Evolutionary conservation across 2,797 vertebrate genomes (phyloP).

Genomic region (Xyrichtys novacula): DNA sequence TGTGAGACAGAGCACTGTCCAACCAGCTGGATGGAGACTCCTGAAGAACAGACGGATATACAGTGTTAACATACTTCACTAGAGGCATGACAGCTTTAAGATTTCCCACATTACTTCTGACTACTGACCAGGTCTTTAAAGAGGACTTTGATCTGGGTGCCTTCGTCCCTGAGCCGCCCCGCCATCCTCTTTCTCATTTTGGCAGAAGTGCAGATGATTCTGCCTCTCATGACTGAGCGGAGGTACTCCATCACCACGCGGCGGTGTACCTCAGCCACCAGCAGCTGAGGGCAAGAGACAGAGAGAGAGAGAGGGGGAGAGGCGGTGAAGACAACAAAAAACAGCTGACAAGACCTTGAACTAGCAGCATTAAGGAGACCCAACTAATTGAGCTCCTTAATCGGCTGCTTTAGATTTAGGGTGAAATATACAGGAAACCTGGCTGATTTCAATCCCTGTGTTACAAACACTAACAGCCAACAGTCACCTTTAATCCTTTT

Average conservation of each 20-base stretch:
- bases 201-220: conserved; percentile 89
- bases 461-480: too few species aligned
- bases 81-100: not conserved
- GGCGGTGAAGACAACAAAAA: not conserved
- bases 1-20: conserved; percentile 87
- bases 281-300: conserved; percentile 71
- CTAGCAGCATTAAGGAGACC: too few species aligned
- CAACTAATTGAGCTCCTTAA: too few species aligned
- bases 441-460: too few species aligned
- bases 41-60: conserved; percentile 68
- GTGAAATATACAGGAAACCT: too few species aligned
- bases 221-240: conserved; percentile 88
- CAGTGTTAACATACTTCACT: not conserved
- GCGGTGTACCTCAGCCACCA: conserved; percentile 90
- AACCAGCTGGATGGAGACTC: conserved; percentile 89
- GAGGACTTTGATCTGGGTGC: conserved; percentile 88
- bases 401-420: too few species aligned
- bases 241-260: conserved; percentile 91
- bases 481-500: too few species aligned
- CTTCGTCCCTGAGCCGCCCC: conserved; percentile 87
- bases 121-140: conserved; percentile 90
- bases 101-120: too few species aligned
- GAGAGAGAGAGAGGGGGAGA: not conserved
- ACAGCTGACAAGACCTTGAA: too few species aligned
- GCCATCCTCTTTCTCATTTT: conserved; percentile 91